Percentiles rank a stretch among this genome's conserved stretches.
Conservation (phyloP, 1,140 invertebrate species). For the Neoseiulus cucumeris region DNA sequence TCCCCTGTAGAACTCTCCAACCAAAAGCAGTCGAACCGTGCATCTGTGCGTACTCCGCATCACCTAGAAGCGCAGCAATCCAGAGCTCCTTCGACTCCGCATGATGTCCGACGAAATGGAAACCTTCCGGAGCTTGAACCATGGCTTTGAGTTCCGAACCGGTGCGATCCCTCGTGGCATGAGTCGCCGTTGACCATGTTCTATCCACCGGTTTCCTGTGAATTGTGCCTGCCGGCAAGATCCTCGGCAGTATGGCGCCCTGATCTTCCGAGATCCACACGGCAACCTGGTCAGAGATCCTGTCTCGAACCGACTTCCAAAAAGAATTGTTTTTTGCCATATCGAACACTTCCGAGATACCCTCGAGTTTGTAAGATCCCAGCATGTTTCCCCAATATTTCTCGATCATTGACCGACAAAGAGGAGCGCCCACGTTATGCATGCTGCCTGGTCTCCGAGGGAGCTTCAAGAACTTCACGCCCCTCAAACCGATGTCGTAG, state of each 20-base stretch:
- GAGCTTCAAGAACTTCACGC: not conserved
- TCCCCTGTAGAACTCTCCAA: constrained; percentile 85
- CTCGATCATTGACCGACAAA: not conserved
- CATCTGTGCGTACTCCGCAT: constrained; percentile 45
- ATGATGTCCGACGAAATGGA: constrained; percentile 86
- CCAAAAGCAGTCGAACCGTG: constrained; percentile 61
- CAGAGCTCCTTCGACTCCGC: constrained; percentile 97
- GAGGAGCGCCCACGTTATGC: not conserved
- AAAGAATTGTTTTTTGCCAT: not conserved
- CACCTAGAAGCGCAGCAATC: constrained; percentile 87
- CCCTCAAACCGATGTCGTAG: not conserved
- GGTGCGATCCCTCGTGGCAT: constrained; percentile 63
- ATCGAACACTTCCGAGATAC: not conserved
- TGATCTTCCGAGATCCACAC: constrained; percentile 22
- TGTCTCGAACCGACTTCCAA: not conserved
- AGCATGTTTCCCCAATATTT: not conserved
- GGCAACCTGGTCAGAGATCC: not conserved
- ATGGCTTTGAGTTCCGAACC: constrained; percentile 85
- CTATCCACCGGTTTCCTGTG: constrained; percentile 85
- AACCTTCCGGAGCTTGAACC: constrained; percentile 74
- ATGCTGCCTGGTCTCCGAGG: not conserved
- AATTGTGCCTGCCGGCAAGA: constrained; percentile 55
- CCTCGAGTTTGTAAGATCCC: not conserved
- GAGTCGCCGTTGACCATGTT: constrained; percentile 97
- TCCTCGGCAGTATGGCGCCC: constrained; percentile 69